These are phyloP conservation scores for Chalcis sispes DNA, from an alignment of 2,888 invertebrate genomes.

Conservation along the genomic window DNA sequence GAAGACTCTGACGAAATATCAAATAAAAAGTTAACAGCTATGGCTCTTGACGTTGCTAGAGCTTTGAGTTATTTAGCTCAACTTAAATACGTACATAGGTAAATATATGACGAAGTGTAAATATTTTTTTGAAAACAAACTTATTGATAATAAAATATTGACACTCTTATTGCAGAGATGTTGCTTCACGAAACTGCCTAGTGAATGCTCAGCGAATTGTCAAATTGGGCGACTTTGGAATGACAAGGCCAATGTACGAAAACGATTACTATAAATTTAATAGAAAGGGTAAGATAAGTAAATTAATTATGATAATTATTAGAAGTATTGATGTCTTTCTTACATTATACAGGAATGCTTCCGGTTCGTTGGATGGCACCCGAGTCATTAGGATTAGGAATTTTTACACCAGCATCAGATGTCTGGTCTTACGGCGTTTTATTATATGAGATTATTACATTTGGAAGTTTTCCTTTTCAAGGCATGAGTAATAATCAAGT, in stretches of 20 bases:
- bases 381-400: conserved; percentile 88
- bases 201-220: conserved; percentile 85
- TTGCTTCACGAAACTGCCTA: conserved; percentile 88
- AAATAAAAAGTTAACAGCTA: conserved; percentile 86
- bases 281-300: conserved; percentile 81
- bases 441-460: conserved; percentile 91
- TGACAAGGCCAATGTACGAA: conserved; percentile 92
- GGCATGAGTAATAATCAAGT: conserved; percentile 92
- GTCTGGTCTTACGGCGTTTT: conserved; percentile 94
- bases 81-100: conserved; percentile 90
- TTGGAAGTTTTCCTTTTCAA: conserved; percentile 94
- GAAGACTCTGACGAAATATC: conserved; percentile 88
- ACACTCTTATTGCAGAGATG: conserved; percentile 80
- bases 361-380: conserved; percentile 97
- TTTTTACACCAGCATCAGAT: conserved; percentile 91
- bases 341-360: conserved; percentile 80
- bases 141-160: conserved; percentile 5
- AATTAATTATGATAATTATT: background rate
- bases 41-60: conserved; percentile 92
- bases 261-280: conserved; percentile 93
- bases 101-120: conserved; percentile 12
- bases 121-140: background rate
- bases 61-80: conserved; percentile 91
- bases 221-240: conserved; percentile 92
- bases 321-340: conserved; percentile 1